phyloP scores from a whole-genome alignment of 2,888 invertebrate species.

The Periphyllus acericola region DNA sequence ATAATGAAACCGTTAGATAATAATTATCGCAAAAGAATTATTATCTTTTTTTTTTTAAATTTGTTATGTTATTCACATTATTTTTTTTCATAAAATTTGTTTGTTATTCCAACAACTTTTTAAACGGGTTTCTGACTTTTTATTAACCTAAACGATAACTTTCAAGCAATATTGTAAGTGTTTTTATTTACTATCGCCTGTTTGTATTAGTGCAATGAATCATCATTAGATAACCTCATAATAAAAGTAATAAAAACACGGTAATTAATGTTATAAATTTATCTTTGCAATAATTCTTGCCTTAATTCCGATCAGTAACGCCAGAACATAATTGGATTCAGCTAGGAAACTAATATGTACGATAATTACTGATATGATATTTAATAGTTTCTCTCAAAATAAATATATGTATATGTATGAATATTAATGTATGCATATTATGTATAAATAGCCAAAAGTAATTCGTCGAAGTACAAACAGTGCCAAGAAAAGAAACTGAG shows the following conservation, averaged over 20 bases:
- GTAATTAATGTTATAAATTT: conserved; percentile 11
- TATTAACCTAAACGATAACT: too few species aligned
- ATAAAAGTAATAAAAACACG: conserved; percentile 18
- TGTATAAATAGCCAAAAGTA: conserved; percentile 55
- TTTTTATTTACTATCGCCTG: neutral
- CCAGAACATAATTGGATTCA: neutral
- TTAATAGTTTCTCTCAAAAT: conserved; percentile 54
- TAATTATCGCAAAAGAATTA: neutral
- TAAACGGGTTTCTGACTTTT: conserved; percentile 1
- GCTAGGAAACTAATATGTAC: neutral
- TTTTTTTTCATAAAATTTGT: neutral
- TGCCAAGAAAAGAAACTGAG: conserved; percentile 58
- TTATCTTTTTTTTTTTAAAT: neutral
- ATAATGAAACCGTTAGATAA: conserved; percentile 8
- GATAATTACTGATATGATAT: conserved; percentile 38
- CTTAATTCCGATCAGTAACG: conserved; percentile 11
- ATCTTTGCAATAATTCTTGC: neutral
- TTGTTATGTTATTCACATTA: neutral
- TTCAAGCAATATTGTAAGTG: neutral
- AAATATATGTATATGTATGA: neutral
- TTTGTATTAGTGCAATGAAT: neutral
- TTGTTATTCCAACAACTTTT: neutral
- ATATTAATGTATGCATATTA: conserved; percentile 18
- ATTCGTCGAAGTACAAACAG: conserved; percentile 45
- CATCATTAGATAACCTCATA: conserved; percentile 7